Evolutionary conservation across 2,888 invertebrate species (phyloP), one percentile per base, ranked within the genome.

Genomic region (Agriopis marginaria): DNA sequence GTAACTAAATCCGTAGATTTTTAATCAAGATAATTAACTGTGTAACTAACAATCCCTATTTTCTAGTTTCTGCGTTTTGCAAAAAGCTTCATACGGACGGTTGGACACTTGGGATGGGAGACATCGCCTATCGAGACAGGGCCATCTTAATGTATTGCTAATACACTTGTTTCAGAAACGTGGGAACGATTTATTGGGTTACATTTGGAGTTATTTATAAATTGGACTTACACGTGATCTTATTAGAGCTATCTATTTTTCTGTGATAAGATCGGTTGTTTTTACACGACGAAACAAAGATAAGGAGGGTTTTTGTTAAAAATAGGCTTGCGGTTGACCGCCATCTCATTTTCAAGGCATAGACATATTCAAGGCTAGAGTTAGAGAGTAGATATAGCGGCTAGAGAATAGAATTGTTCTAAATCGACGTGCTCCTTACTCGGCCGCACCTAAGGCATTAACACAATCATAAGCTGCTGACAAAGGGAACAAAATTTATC

Each of bases 81-180:
- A 63, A 68, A 68, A 68, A 68, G 14, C 40, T n/a, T 63, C 47
- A 42, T 49, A 63, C 23, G 49, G 45, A 23, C 2, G 40, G 55
- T 66, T 50, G 47, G 63, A 60, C 59, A 63, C 44, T 50, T 61
- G 12, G 53, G 58, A 65, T 56, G 23, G 56, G 56, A 63, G 56
- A 63, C 49, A 23, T 47, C 59, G 11, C 49, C 63, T 63, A 68
- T 68, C 68, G 4, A 2, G 54, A 59, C 63, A 47, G 51, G 40
- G 32, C n/a, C 50, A 65, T 65, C 59, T 63, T 55, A 55, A 63
- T 55, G 63, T 55, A 63, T 63, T 63, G 45, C 54, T 63, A 54
- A 63, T 63, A 63, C 44, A 44, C 39, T 53, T 9, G 62, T 53
- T 62, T 44, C 32, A 63, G 39, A 54, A n/a, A 54, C 14, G 6